Percentiles rank a stretch among this genome's conserved stretches.
Evolutionary conservation across 2,113 vertebrate genomes (phyloP).

Genomic region (Phylloscopus trochiloides): DNA sequence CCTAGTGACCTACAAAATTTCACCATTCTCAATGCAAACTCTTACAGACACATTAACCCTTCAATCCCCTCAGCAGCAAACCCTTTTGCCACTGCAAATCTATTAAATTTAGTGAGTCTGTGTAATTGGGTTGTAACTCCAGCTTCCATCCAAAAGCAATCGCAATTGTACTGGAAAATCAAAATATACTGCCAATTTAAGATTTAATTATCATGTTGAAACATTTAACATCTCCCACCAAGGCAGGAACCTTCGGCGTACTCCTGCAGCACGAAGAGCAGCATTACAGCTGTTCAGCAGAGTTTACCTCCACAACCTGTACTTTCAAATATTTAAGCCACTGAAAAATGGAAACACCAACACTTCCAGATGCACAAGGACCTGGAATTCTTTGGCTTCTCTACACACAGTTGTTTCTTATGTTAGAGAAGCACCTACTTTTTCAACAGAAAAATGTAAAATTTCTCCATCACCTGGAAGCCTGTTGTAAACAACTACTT

Average conservation of each 20-base stretch:
- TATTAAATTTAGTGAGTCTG: not conserved
- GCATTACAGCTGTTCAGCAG: not conserved
- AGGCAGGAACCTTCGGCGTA: not conserved
- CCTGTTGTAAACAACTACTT: not conserved
- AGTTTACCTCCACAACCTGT: not conserved
- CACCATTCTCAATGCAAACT: not conserved
- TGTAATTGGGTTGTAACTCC: not conserved
- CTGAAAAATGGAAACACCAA: not conserved
- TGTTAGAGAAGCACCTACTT: not conserved
- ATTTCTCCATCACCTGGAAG: not conserved
- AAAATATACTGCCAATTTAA: not conserved
- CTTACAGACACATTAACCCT: not conserved
- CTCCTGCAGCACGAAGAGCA: not conserved
- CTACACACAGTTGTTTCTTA: not conserved
- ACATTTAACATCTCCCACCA: not conserved
- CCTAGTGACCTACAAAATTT: rapidly evolving
- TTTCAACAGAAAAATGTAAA: not conserved
- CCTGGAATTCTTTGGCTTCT: not conserved
- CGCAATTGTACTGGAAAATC: not conserved
- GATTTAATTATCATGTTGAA: not conserved
- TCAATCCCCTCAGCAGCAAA: not conserved
- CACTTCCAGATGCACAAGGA: not conserved
- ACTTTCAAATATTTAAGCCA: not conserved
- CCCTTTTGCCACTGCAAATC: not conserved
- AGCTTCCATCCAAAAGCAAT: not conserved